These are phyloP conservation scores for Percopsis omiscomaycus DNA, from an alignment of 2,797 vertebrate species.

Conservation along the genomic window DNA sequence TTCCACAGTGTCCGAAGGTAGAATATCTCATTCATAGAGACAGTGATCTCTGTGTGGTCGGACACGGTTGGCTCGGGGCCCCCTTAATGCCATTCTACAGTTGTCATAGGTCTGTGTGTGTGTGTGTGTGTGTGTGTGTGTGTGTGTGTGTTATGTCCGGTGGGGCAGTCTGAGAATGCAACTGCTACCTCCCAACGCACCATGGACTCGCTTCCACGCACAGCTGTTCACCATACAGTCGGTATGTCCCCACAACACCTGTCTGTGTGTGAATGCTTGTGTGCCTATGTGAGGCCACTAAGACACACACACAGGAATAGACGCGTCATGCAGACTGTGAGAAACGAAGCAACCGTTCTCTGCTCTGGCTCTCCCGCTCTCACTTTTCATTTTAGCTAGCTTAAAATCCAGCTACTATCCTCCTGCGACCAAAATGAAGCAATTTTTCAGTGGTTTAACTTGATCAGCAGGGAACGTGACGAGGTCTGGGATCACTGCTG, in stretches of 20 bases:
- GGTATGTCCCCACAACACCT: constrained; percentile 59
- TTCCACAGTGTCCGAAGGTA: constrained; percentile 6
- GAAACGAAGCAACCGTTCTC: constrained; percentile 45
- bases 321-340: constrained; percentile 42
- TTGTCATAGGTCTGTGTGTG: constrained; percentile 50
- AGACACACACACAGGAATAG: constrained; percentile 44
- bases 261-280: constrained; percentile 41
- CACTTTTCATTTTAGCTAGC: constrained; percentile 20
- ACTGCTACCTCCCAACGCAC: constrained; percentile 49
- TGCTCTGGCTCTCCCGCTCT: constrained; percentile 27
- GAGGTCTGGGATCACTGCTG: constrained; percentile 46
- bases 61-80: constrained; percentile 50
- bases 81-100: constrained; percentile 59
- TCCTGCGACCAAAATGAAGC: constrained; percentile 38
- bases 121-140: constrained; percentile 5
- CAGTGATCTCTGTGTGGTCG: constrained; percentile 40
- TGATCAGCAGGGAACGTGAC: constrained; percentile 50
- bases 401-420: constrained; percentile 40
- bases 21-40: constrained; percentile 34
- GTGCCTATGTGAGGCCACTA: constrained; percentile 11
- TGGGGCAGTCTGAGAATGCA: constrained; percentile 59
- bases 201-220: constrained; percentile 45
- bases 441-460: constrained; percentile 55
- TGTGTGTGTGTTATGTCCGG: constrained; percentile 41
- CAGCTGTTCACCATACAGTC: constrained; percentile 62